Evolutionary conservation across 2,113 vertebrate genomes (phyloP).

Genomic region (Salminus brasiliensis): DNA sequence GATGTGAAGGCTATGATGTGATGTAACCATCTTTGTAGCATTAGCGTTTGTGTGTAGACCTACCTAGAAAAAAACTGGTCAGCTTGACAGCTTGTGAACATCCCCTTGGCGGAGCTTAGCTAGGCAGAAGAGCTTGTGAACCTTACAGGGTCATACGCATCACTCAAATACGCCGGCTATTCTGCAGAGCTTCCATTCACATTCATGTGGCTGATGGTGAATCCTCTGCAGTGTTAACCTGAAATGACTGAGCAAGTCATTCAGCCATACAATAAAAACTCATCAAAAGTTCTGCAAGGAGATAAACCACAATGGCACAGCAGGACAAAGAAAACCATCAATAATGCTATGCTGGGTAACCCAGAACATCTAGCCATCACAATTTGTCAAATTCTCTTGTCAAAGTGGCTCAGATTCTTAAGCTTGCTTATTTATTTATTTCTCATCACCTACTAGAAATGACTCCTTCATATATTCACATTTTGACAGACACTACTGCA

Average conservation of each 20-base stretch:
- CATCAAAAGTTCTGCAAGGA: slow-evolving; percentile 5
- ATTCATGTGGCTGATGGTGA: neutral
- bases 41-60: too few relatives aligned
- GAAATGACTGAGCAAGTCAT: neutral
- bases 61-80: too few relatives aligned
- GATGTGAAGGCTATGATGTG: too few relatives aligned
- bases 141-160: neutral
- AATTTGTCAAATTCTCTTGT: too few relatives aligned
- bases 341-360: neutral
- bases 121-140: neutral
- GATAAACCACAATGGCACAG: neutral
- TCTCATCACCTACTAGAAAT: too few relatives aligned
- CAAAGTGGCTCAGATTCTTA: too few relatives aligned
- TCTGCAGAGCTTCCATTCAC: neutral
- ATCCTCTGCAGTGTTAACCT: neutral
- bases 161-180: neutral
- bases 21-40: too few relatives aligned
- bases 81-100: neutral
- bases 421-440: too few relatives aligned
- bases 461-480: too few relatives aligned
- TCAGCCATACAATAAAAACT: neutral
- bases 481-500: too few relatives aligned
- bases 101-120: neutral
- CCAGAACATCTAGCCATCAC: too few relatives aligned
- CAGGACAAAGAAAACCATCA: neutral